Evolutionary conservation across 2,113 vertebrate species (phyloP).

Genomic region (Corydoras maculifer): DNA sequence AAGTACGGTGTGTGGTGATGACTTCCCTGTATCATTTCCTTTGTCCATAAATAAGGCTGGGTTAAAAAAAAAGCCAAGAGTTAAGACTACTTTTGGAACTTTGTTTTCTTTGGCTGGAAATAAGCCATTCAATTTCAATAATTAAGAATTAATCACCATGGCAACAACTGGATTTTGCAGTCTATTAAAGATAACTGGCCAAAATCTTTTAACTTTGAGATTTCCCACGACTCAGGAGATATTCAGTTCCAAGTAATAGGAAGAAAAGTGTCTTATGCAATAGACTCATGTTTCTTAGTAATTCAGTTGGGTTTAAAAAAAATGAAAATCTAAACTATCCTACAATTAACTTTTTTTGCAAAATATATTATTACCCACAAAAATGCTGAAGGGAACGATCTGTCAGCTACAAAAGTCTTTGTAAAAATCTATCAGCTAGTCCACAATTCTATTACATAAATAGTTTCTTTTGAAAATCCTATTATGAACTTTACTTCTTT

Average conservation of each 20-base stretch:
- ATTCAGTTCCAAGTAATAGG: background rate
- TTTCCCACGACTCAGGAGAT: background rate
- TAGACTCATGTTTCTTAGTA: background rate
- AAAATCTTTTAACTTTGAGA: constrained; percentile 12
- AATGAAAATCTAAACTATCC: background rate
- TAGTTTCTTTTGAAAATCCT: background rate
- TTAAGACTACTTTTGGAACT: constrained; percentile 9
- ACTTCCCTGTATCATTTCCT: constrained; percentile 4
- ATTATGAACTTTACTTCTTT: background rate
- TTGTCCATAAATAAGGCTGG: background rate
- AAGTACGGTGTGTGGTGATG: constrained; percentile 41
- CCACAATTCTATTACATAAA: no score
- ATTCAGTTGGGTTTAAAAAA: background rate
- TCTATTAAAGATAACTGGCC: constrained; percentile 32
- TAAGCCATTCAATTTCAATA: background rate
- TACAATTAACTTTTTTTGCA: background rate
- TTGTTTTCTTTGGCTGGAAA: background rate
- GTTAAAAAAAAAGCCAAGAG: constrained; percentile 5
- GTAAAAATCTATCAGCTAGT: no score
- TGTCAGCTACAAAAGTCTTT: background rate
- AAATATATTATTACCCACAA: background rate
- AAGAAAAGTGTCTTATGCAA: background rate
- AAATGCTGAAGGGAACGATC: background rate
- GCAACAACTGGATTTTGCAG: constrained; percentile 41
- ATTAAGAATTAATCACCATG: constrained; percentile 49